phyloP scores from a whole-genome alignment of 2,113 vertebrate genomes.

The Gadus chalcogrammus region DNA sequence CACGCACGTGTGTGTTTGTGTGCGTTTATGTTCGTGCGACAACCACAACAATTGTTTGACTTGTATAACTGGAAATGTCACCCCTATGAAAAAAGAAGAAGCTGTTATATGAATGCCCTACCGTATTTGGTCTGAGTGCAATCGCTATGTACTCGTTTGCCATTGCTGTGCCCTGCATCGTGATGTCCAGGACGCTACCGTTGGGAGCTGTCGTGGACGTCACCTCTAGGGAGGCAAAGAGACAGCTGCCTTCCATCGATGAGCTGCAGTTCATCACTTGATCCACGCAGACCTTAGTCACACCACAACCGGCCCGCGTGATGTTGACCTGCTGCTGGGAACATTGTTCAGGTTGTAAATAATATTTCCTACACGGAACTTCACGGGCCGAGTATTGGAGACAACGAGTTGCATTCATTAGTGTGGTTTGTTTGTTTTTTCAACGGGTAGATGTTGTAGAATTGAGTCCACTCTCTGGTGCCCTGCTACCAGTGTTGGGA shows the following conservation, averaged over 20 bases:
- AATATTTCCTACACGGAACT: neutral
- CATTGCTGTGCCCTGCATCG: constrained; percentile 24
- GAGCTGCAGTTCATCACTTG: constrained; percentile 11
- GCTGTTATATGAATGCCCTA: too few species aligned
- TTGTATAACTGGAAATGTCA: neutral
- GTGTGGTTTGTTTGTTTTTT: too few species aligned
- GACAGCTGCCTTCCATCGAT: constrained; percentile 6
- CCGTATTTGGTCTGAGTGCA: neutral
- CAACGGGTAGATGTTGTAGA: too few species aligned
- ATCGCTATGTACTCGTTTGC: constrained; percentile 33
- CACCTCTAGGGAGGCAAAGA: constrained; percentile 21
- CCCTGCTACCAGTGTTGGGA: too few species aligned
- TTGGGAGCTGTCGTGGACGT: fast-evolving
- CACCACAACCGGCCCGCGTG: constrained; percentile 10
- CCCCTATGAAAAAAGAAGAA: too few species aligned
- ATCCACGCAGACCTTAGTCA: constrained; percentile 27
- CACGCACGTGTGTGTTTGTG: neutral
- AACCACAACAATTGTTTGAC: too few species aligned
- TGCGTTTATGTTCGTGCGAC: neutral
- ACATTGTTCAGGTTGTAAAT: too few species aligned
- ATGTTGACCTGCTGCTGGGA: constrained; percentile 37
- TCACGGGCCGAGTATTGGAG: too few species aligned
- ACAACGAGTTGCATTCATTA: too few species aligned
- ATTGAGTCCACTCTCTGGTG: too few species aligned
- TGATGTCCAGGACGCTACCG: neutral